Evolutionary conservation across 2,888 invertebrate species (phyloP), one percentile per base, ranked within the genome.

Genomic region (Pimpla rufipes): DNA sequence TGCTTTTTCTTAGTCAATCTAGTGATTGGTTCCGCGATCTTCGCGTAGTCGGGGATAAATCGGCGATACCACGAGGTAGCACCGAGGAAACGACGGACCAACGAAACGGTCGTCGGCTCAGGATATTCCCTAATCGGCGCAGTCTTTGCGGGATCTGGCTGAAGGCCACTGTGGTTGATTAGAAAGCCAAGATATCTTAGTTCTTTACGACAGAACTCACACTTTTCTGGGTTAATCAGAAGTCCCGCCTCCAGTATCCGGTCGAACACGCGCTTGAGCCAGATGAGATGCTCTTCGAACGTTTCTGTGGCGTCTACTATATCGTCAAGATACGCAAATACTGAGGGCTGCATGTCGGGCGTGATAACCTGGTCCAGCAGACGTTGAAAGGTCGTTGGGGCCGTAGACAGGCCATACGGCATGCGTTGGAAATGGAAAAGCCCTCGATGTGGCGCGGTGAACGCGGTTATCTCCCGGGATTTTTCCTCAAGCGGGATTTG

Each of bases 381-480:
- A 21, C 40, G 11, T 42, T 70, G 55, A 40, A 47, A 67, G 4
- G 47, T 67, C 13, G 67, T 47, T 11, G 47, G 29, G 13, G 67
- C 67, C 0, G 23, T 29, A 4, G 47, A 23, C 2, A 66, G 13
- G 4, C 66, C 76, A 8, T 40, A 76, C 7, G 66, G 76, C 76
- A 76, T 66, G 45, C 45, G 13, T 29, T 68, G 79, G 21, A 87
- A 89, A 7, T 88, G 86, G 16, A 85, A 88, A 6, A 88, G 55
- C 5, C 87, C 88, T 11, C 64, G 68, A 1, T 86, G 85, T 0
- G 85, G 87, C 0, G 88, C 87, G 0, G 85, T 83, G 62, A 88
- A 89, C 0, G 88, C 88, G 0, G 88, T 87, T 5, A 88, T 83
- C 6, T 84, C 71, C 1, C 73, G 37, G 16, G 83, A 83, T 2